Conservation (phyloP, 2,797 vertebrate species). For the Fratercula arctica region DNA sequence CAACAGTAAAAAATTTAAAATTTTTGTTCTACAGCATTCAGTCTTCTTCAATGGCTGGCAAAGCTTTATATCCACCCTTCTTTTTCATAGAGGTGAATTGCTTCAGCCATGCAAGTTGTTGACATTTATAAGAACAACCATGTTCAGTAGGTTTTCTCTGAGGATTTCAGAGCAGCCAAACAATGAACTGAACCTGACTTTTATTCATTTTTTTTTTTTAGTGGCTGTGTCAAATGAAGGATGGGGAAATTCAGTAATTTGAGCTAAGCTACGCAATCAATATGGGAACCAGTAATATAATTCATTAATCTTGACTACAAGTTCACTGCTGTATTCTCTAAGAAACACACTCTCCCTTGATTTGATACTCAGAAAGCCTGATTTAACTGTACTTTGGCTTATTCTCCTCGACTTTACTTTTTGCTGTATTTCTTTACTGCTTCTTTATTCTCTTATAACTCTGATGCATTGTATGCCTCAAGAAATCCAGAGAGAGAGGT, state of each 20-base stretch:
- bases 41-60: not conserved
- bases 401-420: not conserved
- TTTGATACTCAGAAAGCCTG: not conserved
- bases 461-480: not conserved
- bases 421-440: not conserved
- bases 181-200: not conserved
- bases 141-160: not conserved
- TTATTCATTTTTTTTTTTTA: not conserved
- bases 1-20: not conserved
- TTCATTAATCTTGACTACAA: not conserved
- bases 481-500: not conserved
- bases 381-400: not conserved
- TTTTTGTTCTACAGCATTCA: not conserved
- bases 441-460: slow-evolving; percentile 26
- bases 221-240: not conserved
- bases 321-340: not conserved
- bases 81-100: not conserved
- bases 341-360: not conserved
- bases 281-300: not conserved
- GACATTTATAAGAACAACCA: not conserved
- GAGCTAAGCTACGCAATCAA: not conserved
- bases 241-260: not conserved
- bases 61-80: not conserved
- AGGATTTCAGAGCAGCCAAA: not conserved
- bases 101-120: not conserved